Conservation (phyloP, 2,113 vertebrate species). For the Campylomormyrus tamandua region DNA sequence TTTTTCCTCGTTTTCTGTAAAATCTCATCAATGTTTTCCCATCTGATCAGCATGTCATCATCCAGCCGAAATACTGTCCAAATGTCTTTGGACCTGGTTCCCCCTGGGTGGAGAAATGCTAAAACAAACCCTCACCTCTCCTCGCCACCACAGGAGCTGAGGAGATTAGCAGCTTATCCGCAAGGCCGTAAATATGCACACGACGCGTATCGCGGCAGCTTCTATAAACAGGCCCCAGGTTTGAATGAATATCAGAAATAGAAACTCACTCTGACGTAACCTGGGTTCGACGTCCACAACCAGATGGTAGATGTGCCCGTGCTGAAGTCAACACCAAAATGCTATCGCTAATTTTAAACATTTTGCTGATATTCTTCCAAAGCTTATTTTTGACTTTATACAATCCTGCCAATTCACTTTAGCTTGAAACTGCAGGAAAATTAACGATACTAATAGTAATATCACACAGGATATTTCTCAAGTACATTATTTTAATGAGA, state of each 20-base stretch:
- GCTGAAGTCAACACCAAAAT: slow-evolving; percentile 1
- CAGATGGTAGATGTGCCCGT: neutral
- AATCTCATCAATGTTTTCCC: neutral
- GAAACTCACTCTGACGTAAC: neutral
- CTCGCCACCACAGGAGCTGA: neutral
- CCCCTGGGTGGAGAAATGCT: slow-evolving; percentile 5
- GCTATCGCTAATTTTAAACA: neutral
- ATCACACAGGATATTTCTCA: neutral
- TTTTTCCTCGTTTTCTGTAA: neutral
- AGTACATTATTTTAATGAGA: neutral
- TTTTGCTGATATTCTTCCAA: neutral
- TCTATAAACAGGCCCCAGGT: slow-evolving; percentile 9
- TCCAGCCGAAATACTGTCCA: neutral
- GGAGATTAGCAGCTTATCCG: slow-evolving; percentile 19
- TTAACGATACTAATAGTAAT: neutral
- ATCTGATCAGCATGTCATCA: neutral
- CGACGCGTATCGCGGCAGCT: neutral
- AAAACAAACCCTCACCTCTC: neutral
- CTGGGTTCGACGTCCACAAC: neutral
- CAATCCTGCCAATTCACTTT: neutral
- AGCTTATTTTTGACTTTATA: neutral
- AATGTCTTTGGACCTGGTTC: neutral
- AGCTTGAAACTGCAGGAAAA: neutral
- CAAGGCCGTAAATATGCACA: slow-evolving; percentile 23
- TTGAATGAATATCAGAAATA: slow-evolving; percentile 1